Evolutionary conservation across 53 echinoderm and acorn worm genomes (phyloP), one percentile per base, ranked within the genome.

Genomic region (Henricia sp.): DNA sequence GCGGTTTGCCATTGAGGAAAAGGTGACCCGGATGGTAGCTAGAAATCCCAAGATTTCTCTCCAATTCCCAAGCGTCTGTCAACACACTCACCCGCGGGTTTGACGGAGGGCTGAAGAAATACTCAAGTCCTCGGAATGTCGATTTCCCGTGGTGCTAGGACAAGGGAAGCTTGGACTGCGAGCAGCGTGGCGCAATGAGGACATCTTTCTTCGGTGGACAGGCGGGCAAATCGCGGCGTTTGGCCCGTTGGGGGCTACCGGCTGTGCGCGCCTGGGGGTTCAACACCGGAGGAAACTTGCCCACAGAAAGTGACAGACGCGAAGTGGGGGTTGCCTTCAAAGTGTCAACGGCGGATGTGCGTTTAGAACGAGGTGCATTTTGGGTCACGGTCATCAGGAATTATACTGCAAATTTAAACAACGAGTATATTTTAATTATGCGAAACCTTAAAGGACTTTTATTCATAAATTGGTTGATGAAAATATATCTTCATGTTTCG

Each of bases 151-250:
- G 70, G 29, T 70, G 72, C 35, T 10, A 14, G 64, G 30, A 80
- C 63, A 80, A 64, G 64, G 64, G 80, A 64, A 43, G 76, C 1
- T 32, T 76, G 42, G 40, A 40, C 58, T 41, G 25, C 57, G 76
- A 57, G 59, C 76, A 76, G 76, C 76, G 58, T 76, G 76, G 58
- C 41, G 76, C 41, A 76, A 76, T 76, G 76, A 76, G 76, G 76
- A 76, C 27, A 59, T 76, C 76, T 76, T 76, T 76, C 76, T 58
- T 42, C 76, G 59, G 42, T 56, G 17, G 76, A 58, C 76, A 56
- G 57, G 58, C n/a, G 76, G 56, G 76, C 55, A 42, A 55, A 59
- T 76, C 76, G 76, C 40, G 40, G 53, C 59, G 76, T 29, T 76
- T 17, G 76, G 32, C 72, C 76, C 76, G 39, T 13, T 56, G 29